Base-by-base conservation (phyloP, 2,888 invertebrate species). In the Troides oblongomaculatus region DNA sequence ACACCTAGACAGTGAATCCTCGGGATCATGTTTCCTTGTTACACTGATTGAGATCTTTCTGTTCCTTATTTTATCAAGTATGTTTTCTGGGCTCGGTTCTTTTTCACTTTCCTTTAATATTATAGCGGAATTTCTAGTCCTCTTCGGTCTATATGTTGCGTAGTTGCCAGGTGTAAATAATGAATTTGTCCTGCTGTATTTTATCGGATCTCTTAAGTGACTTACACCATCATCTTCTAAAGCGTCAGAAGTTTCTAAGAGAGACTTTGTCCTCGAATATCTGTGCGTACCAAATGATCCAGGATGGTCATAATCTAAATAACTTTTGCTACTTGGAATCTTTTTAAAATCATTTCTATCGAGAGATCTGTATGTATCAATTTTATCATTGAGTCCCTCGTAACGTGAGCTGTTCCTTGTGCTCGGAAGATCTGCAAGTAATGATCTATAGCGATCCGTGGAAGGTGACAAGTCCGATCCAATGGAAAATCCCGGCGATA, bases 81-180 rank as follows among this genome's bases (percentile, higher is more conserved):
- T 90, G 73, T 92, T 93, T 81, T 93, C 93, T 21, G 93, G 91
- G 74, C 90, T 92, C 66, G 88, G 88, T 79, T 93, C 93, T 75
- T 90, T 92, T 80, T 90, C 91, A 76, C 90, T 89, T 75, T 93
- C 92, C 78, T 92, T 92, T 59, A 93, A 79, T 78, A 93, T 89
- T 62, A 93, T 93, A 25, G 93, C 93, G 36, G 93, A 88, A 77
- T 93, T 93, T 75, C 89, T 86, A 61, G 89, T 92, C 78, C 88
- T 85, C 75, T 90, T 91, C 56, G 93, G 93, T 74, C 93, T 84
- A 77, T 92, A 93, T 30, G 93, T 93, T 70, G 93, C 92, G 77
- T 93, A 93, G 76, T 83, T 92, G 67, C 93, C 92, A 61, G 93
- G 93, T 18, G 93, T 87, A 76, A 91, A 92, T 84, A 93, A 86